Percentiles rank a stretch among this genome's conserved stretches.
Conservation (phyloP, 1,140 invertebrate genomes). For the Neodiprion fabricii region DNA sequence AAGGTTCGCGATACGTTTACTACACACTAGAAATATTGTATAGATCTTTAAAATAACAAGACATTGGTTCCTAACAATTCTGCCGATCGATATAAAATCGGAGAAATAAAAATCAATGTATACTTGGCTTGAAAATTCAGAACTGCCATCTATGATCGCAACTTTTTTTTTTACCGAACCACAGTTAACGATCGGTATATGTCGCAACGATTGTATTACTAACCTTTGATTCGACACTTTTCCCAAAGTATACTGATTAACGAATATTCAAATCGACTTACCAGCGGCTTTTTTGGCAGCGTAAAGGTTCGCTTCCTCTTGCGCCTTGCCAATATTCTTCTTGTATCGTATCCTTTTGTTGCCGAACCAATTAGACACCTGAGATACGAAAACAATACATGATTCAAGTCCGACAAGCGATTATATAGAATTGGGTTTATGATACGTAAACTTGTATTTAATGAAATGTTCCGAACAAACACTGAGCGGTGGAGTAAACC, state of each 20-base stretch:
- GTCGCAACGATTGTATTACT: not conserved
- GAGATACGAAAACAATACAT: slow-evolving; percentile 29
- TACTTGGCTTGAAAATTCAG: too few species aligned
- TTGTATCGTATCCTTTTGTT: slow-evolving; percentile 99
- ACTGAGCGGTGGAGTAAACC: slow-evolving; percentile 49
- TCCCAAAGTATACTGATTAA: not conserved
- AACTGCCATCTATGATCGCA: too few species aligned
- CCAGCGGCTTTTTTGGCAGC: slow-evolving; percentile 98
- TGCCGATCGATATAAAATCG: too few species aligned
- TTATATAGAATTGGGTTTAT: too few species aligned
- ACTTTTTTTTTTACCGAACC: too few species aligned
- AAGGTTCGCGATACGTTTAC: too few species aligned
- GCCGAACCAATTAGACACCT: slow-evolving; percentile 99
- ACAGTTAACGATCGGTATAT: not conserved
- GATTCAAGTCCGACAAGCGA: too few species aligned
- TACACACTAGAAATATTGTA: too few species aligned
- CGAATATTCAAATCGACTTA: slow-evolving; percentile 52
- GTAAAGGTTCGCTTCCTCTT: slow-evolving; percentile 99
- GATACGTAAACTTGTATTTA: too few species aligned
- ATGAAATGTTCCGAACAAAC: slow-evolving; percentile 2
- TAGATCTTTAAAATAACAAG: too few species aligned
- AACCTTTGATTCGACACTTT: not conserved
- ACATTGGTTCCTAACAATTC: too few species aligned
- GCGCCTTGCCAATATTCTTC: slow-evolving; percentile 99
- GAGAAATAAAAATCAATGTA: too few species aligned